Conservation (phyloP, 2,888 invertebrate species). For the Drosophila lacicola region DNA sequence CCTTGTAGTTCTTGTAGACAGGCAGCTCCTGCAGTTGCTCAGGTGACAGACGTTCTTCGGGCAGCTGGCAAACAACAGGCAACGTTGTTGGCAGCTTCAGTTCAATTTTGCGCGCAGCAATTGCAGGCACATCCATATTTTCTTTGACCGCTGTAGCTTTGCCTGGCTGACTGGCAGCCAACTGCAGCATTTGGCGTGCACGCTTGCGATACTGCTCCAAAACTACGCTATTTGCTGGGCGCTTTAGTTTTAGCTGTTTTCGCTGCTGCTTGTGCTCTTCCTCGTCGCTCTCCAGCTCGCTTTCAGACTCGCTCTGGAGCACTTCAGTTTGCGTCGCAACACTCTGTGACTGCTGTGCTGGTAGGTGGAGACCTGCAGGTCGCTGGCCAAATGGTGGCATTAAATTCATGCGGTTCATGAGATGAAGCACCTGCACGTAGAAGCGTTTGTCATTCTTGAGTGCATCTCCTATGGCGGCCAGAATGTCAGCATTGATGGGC, state of each 20-base stretch:
- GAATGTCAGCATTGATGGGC: conserved; percentile 89
- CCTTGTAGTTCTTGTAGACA: conserved; percentile 94
- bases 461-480: conserved; percentile 92
- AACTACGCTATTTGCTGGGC: conserved; percentile 27
- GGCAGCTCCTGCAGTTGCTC: conserved; percentile 91
- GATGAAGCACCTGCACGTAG: conserved; percentile 93
- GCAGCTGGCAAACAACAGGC: conserved; percentile 17
- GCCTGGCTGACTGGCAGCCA: conserved; percentile 26
- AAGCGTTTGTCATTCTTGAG: conserved; percentile 92
- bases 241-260: background rate
- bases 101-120: conserved; percentile 64
- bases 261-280: conserved; percentile 50
- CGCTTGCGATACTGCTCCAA: conserved; percentile 71
- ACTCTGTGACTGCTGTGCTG: conserved; percentile 16
- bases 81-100: conserved; percentile 58
- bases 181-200: conserved; percentile 71
- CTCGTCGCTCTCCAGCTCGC: conserved; percentile 83
- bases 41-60: conserved; percentile 88
- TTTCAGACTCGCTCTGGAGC: conserved; percentile 61
- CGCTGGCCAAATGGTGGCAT: conserved; percentile 91
- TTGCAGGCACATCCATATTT: background rate
- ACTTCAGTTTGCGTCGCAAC: conserved; percentile 78
- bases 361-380: conserved; percentile 16
- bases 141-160: conserved; percentile 5
- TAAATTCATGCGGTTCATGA: conserved; percentile 98